Evolutionary conservation across 2,888 invertebrate genomes (phyloP).

Genomic region (Hirtodrosophila cameraria): DNA sequence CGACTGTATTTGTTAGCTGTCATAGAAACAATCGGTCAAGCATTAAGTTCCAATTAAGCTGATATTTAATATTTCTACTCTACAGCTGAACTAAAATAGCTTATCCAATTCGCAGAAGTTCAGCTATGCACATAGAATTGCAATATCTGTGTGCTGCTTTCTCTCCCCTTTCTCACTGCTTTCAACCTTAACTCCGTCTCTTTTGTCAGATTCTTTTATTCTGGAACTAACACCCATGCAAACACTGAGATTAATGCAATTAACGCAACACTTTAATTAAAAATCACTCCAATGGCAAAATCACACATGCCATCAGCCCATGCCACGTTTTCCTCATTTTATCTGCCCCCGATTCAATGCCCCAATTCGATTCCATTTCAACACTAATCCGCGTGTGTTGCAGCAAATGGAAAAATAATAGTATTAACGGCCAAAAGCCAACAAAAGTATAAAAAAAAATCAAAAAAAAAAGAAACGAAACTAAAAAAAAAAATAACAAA

Average conservation of each 20-base stretch:
- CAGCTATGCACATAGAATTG: neutral
- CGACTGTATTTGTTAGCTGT: no score
- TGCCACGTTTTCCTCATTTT: neutral
- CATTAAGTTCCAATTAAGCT: no score
- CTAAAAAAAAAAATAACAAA: constrained; percentile 20
- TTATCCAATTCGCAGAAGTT: neutral
- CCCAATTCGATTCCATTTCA: constrained; percentile 52
- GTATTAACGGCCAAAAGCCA: constrained; percentile 53
- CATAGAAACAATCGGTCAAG: no score
- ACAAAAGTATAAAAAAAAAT: constrained; percentile 37
- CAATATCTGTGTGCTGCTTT: neutral
- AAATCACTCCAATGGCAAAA: constrained; percentile 56
- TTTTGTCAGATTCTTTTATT: neutral
- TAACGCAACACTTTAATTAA: constrained; percentile 76
- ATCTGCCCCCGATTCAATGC: neutral
- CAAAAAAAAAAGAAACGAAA: constrained; percentile 12
- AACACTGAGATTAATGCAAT: constrained; percentile 73
- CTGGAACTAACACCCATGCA: constrained; percentile 39
- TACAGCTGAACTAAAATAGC: neutral
- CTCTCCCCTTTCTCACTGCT: neutral
- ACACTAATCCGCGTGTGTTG: constrained; percentile 66
- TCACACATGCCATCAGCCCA: constrained; percentile 26
- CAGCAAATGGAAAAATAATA: constrained; percentile 74
- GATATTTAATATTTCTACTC: neutral
- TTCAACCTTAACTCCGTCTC: neutral